These are phyloP conservation scores for Phocoena phocoena DNA, from an alignment of 2,113 vertebrate genomes.

Conservation along the genomic window DNA sequence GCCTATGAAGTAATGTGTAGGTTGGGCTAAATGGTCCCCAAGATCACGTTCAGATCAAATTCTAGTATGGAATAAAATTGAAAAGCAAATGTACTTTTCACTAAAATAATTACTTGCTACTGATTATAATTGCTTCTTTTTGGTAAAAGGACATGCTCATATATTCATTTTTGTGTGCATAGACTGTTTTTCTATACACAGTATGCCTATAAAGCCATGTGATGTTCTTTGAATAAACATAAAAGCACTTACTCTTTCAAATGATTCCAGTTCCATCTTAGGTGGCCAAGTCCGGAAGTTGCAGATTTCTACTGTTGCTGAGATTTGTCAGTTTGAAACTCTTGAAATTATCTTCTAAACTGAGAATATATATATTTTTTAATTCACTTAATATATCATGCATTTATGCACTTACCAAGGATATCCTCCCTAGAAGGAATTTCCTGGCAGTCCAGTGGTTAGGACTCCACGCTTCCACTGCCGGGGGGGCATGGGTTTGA, in stretches of 20 bases:
- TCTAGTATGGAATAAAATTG: slow-evolving; percentile 51
- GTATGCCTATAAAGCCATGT: slow-evolving; percentile 42
- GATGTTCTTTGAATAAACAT: slow-evolving; percentile 47
- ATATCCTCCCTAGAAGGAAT: not conserved
- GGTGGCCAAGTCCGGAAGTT: not conserved
- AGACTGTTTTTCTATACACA: slow-evolving; percentile 60
- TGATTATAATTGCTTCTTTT: slow-evolving; percentile 65
- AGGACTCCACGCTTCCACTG: too few species aligned
- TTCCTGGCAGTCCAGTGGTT: too few species aligned
- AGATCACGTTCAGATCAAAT: slow-evolving; percentile 32
- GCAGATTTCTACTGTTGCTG: not conserved
- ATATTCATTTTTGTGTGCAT: slow-evolving; percentile 42
- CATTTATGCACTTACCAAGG: slow-evolving; percentile 41
- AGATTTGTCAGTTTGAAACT: slow-evolving; percentile 21
- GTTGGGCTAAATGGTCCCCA: slow-evolving; percentile 10
- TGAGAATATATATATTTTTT: not conserved
- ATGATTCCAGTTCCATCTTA: slow-evolving; percentile 1
- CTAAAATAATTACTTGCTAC: slow-evolving; percentile 62
- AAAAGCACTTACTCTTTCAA: slow-evolving; percentile 41
- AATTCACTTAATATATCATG: slow-evolving; percentile 5
- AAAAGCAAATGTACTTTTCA: slow-evolving; percentile 62
- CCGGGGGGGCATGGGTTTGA: too few species aligned
- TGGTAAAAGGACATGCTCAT: slow-evolving; percentile 60
- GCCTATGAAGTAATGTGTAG: not conserved
- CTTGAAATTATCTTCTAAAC: not conserved